phyloP scores from a whole-genome alignment of 2,888 invertebrate genomes.

The Drosophila tanythrix region DNA sequence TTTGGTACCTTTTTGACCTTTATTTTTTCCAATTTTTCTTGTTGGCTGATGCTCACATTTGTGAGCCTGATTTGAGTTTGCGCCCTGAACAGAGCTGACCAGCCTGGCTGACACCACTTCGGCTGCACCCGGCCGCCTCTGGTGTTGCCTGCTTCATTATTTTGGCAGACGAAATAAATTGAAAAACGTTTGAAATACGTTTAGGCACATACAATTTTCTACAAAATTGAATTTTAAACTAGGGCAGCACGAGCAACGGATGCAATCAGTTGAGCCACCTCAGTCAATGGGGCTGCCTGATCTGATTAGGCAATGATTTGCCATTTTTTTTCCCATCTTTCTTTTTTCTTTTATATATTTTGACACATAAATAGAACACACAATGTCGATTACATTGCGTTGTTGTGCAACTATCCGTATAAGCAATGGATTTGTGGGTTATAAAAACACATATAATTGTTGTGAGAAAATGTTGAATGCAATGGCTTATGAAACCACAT shows the following conservation, averaged over 20 bases:
- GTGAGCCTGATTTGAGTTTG: slow-evolving; percentile 67
- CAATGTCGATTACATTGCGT: slow-evolving; percentile 38
- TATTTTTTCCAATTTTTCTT: slow-evolving; percentile 30
- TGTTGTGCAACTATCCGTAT: slow-evolving; percentile 40
- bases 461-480: slow-evolving; percentile 5
- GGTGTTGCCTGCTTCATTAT: slow-evolving; percentile 56
- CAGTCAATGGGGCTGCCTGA: slow-evolving; percentile 22
- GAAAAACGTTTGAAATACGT: slow-evolving; percentile 74
- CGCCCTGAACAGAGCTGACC: slow-evolving; percentile 37
- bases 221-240: slow-evolving; percentile 73
- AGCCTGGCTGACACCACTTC: slow-evolving; percentile 3
- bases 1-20: slow-evolving; percentile 76
- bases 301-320: slow-evolving; percentile 74
- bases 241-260: slow-evolving; percentile 50
- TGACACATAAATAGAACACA: slow-evolving; percentile 47
- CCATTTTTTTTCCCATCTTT: slow-evolving; percentile 29
- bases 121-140: slow-evolving; percentile 9
- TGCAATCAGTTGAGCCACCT: slow-evolving; percentile 59
- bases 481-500: not conserved
- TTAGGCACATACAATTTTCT: slow-evolving; percentile 74
- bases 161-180: slow-evolving; percentile 73
- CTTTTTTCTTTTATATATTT: slow-evolving; percentile 27
- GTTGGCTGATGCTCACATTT: slow-evolving; percentile 57
- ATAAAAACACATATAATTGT: slow-evolving; percentile 18
- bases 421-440: slow-evolving; percentile 16